A percentile compares a stretch with the other conserved stretches of the same genome.
These are phyloP conservation scores for Porites rus DNA, from an alignment of 92 coral and sea anemone species.

Conservation along the genomic window DNA sequence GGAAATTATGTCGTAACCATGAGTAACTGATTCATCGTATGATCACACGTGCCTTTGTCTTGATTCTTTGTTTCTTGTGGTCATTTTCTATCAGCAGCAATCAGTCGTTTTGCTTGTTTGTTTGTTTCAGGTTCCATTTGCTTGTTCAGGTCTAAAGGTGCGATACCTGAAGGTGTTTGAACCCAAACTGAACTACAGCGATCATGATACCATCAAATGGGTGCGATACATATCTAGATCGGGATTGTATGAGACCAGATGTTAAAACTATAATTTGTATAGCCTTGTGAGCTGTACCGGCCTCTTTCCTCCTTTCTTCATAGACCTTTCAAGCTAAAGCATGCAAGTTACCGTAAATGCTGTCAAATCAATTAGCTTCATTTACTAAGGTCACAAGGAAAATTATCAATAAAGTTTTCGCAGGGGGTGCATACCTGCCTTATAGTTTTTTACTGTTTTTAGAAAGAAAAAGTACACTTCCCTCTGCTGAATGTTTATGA, in stretches of 20 bases:
- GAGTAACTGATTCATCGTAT: no score
- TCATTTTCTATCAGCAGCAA: not conserved
- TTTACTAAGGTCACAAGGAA: no score
- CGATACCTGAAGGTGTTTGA: constrained; percentile 99
- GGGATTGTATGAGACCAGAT: constrained; percentile 97
- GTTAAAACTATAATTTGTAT: constrained; percentile 50
- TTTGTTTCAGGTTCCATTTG: constrained; percentile 91
- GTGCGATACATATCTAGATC: constrained; percentile 98
- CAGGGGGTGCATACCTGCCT: no score
- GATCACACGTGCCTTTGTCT: no score
- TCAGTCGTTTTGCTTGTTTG: not conserved
- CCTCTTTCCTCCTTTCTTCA: not conserved
- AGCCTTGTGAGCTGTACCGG: not conserved
- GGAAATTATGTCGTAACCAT: no score
- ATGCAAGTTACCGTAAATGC: no score
- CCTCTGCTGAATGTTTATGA: no score
- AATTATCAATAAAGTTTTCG: no score
- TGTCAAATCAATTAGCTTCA: no score
- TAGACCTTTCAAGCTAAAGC: not conserved
- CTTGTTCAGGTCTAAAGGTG: constrained; percentile 98
- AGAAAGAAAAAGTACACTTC: no score
- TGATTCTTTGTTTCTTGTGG: no score
- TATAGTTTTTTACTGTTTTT: no score
- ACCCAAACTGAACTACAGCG: constrained; percentile 98
- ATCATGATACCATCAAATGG: constrained; percentile 99